Percentiles rank a stretch among this genome's conserved stretches.
These are phyloP conservation scores for Bucco capensis DNA, from an alignment of 2,113 vertebrate genomes.

Conservation along the genomic window DNA sequence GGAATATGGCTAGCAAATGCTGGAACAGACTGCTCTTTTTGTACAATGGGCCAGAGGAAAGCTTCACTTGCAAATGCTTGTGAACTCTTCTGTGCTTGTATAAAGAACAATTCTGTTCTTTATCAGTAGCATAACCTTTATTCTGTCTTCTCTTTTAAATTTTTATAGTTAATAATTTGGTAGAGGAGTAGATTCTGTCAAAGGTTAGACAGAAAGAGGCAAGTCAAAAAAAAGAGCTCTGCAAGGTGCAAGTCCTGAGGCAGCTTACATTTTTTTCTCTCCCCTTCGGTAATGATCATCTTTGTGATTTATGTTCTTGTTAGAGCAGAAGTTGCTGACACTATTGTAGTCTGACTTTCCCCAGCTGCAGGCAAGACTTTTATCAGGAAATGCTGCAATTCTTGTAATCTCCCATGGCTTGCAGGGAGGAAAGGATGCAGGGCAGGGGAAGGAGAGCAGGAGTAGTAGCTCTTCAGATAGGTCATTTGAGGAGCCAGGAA, in stretches of 20 bases:
- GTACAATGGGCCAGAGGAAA: not conserved
- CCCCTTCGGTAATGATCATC: not conserved
- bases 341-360: not conserved
- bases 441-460: not conserved
- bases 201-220: not conserved
- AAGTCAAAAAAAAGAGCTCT: not conserved
- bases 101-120: not conserved
- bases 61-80: rapidly evolving
- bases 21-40: not conserved
- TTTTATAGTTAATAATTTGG: not conserved
- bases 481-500: not conserved
- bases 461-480: not conserved
- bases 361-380: slow-evolving; percentile 8
- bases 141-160: not conserved
- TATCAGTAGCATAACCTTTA: not conserved
- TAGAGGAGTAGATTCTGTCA: not conserved
- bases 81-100: not conserved
- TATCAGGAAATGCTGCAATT: not conserved
- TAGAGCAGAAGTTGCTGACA: not conserved
- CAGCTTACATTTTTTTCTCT: not conserved
- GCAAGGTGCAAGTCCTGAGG: not conserved
- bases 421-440: not conserved
- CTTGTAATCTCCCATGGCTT: not conserved
- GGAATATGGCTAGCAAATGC: not conserved
- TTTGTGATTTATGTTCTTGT: not conserved